These are phyloP conservation scores for Oscheius sp. DNA, from an alignment of 2,888 invertebrate genomes.

Conservation along the genomic window DNA sequence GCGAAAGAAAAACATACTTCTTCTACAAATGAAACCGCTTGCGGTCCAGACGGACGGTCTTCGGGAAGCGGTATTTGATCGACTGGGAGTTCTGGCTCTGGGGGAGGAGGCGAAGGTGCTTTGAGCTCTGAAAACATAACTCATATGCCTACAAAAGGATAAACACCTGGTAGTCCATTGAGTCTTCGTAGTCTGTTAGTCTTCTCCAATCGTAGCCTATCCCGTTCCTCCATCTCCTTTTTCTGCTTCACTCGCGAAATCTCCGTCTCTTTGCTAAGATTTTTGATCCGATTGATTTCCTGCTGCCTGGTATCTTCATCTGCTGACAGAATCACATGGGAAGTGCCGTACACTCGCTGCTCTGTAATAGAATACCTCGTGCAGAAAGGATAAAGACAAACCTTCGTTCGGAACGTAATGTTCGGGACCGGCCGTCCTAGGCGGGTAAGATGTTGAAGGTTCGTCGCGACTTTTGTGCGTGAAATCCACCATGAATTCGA, in stretches of 20 bases:
- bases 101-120: conserved; percentile 33
- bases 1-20: neutral
- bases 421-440: conserved; percentile 48
- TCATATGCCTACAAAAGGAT: neutral
- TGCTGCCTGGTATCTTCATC: conserved; percentile 61
- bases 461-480: conserved; percentile 52
- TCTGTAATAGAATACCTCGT: conserved; percentile 38
- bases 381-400: conserved; percentile 9
- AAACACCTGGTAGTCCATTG: conserved; percentile 33
- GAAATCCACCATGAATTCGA: conserved; percentile 68
- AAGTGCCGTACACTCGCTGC: conserved; percentile 65
- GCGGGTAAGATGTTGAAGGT: too few species aligned
- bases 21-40: neutral
- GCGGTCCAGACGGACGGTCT: neutral
- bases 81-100: conserved; percentile 36
- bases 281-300: conserved; percentile 47
- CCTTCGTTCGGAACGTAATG: conserved; percentile 62
- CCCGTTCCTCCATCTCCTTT: conserved; percentile 5
- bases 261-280: conserved; percentile 43
- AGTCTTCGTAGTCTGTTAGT: conserved; percentile 21
- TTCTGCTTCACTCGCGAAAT: conserved; percentile 21
- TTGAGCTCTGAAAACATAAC: conserved; percentile 39
- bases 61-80: conserved; percentile 54
- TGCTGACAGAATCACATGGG: conserved; percentile 60
- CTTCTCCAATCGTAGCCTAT: conserved; percentile 7